Percentiles rank a stretch among this genome's conserved stretches.
Evolutionary conservation across 2,888 invertebrate species (phyloP).

Genomic region (Leistus spinibarbis): DNA sequence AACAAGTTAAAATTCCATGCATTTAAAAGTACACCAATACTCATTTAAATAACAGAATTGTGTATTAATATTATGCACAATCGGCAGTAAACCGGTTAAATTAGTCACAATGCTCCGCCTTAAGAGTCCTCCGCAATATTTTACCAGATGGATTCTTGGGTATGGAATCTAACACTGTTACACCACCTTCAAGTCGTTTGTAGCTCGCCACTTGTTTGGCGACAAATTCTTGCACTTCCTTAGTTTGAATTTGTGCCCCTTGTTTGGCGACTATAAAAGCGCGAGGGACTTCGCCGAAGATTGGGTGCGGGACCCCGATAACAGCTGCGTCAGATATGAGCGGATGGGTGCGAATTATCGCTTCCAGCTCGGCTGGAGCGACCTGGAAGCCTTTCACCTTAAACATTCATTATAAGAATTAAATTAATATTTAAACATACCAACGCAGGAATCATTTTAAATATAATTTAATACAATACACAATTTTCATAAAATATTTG

Average conservation of each 20-base stretch:
- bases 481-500: too few relatives aligned
- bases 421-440: neutral
- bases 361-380: constrained; percentile 87
- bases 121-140: constrained; percentile 58
- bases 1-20: too few relatives aligned
- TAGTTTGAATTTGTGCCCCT: constrained; percentile 55
- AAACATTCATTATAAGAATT: neutral
- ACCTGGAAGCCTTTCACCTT: constrained; percentile 71
- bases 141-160: constrained; percentile 68
- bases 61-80: too few relatives aligned
- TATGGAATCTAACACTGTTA: constrained; percentile 61
- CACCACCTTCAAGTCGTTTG: constrained; percentile 68
- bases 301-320: constrained; percentile 72
- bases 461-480: too few relatives aligned
- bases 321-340: constrained; percentile 82
- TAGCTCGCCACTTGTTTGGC: constrained; percentile 73
- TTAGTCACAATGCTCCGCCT: neutral
- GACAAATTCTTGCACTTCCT: constrained; percentile 68
- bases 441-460: too few relatives aligned
- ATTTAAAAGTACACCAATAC: too few relatives aligned
- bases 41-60: too few relatives aligned
- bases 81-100: neutral
- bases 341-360: constrained; percentile 72
- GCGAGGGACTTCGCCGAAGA: constrained; percentile 75
- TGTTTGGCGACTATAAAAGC: constrained; percentile 71